These are phyloP conservation scores for Nymphalis io DNA, from an alignment of 1,140 invertebrate genomes.

Conservation along the genomic window DNA sequence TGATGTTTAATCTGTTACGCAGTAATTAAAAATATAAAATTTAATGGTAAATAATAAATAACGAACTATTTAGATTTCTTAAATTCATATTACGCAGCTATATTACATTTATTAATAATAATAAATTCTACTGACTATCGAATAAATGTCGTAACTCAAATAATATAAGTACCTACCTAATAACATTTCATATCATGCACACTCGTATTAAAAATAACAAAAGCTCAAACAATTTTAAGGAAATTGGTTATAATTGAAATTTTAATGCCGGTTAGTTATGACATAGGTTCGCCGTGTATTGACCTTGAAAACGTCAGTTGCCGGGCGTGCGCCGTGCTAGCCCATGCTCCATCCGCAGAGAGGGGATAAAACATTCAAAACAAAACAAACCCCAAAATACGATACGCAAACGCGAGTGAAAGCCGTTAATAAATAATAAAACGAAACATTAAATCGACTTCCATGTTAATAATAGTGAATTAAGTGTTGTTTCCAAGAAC, in stretches of 20 bases:
- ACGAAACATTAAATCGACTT: background rate
- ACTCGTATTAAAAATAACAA: no score
- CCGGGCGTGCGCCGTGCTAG: slow-evolving; percentile 31
- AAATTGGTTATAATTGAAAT: background rate
- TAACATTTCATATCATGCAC: no score
- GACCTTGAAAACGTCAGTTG: slow-evolving; percentile 33
- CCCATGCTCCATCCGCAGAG: background rate
- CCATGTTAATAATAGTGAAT: background rate
- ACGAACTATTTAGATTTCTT: no score
- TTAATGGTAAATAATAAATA: no score
- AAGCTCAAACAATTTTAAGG: no score
- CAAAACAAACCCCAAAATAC: slow-evolving; percentile 17
- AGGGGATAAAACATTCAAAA: slow-evolving; percentile 23
- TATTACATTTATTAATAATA: no score
- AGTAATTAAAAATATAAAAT: no score
- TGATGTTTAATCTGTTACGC: no score
- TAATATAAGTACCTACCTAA: no score
- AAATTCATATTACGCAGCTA: no score
- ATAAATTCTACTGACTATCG: no score
- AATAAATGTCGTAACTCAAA: no score
- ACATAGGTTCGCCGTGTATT: slow-evolving; percentile 11
- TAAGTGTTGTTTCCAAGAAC: background rate
- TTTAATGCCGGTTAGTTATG: background rate
- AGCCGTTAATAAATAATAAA: background rate
- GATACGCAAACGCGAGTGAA: slow-evolving; percentile 10